phyloP scores from a whole-genome alignment of 2,797 vertebrate genomes.

The Spondyliosoma cantharus region DNA sequence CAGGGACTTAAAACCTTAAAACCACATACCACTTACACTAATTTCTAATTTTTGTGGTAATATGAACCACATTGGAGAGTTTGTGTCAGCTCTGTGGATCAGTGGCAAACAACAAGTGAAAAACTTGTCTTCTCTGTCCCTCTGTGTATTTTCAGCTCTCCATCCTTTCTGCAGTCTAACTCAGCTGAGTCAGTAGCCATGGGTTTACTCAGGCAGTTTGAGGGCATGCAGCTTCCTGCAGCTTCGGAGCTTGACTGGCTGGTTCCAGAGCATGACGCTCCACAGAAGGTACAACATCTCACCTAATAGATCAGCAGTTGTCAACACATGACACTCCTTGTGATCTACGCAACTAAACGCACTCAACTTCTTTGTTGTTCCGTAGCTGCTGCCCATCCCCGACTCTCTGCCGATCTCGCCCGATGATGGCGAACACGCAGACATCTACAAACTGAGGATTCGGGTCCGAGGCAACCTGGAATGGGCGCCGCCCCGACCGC shows the following conservation, averaged over 20 bases:
- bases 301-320: not conserved
- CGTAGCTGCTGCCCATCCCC: conserved; percentile 94
- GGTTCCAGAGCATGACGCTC: conserved; percentile 95
- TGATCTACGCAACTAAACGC: not conserved
- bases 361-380: not conserved
- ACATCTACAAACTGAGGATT: conserved; percentile 97
- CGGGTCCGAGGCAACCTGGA: conserved; percentile 96
- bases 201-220: conserved; percentile 97
- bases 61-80: not conserved
- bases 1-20: not conserved
- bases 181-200: conserved; percentile 98
- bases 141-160: conserved; percentile 80
- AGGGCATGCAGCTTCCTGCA: conserved; percentile 98
- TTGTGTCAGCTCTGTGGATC: not conserved
- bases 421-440: conserved; percentile 95
- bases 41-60: not conserved
- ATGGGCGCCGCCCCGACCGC: conserved; percentile 96
- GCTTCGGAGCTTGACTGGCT: conserved; percentile 98
- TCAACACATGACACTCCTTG: not conserved
- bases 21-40: too few species aligned
- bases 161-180: conserved; percentile 92
- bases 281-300: conserved; percentile 89
- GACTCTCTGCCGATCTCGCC: conserved; percentile 97
- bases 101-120: not conserved
- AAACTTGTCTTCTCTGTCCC: not conserved